A percentile compares a stretch with the other conserved stretches of the same genome.
phyloP scores from a whole-genome alignment of 2,113 vertebrate species.

The Castor canadensis region DNA sequence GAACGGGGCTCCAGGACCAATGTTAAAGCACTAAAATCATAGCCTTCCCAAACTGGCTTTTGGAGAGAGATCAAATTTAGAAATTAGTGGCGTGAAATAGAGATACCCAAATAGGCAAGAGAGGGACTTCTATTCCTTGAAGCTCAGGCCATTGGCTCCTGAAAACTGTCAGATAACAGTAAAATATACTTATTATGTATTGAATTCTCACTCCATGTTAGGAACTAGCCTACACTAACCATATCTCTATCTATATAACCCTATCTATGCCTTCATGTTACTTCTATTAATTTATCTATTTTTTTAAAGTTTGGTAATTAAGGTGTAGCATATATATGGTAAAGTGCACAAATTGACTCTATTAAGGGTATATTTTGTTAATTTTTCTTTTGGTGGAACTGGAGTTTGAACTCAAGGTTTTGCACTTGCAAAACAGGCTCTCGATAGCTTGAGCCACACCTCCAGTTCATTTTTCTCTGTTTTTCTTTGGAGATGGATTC shows the following conservation, averaged over 20 bases:
- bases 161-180: neutral
- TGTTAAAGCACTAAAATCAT: conserved; percentile 6
- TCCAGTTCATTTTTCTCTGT: too few species aligned
- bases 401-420: too few species aligned
- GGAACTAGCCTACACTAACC: neutral
- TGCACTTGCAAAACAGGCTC: too few species aligned
- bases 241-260: too few species aligned
- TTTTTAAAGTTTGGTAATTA: neutral
- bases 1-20: neutral
- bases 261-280: neutral
- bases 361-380: neutral
- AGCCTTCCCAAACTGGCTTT: neutral
- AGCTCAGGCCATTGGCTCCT: neutral
- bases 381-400: too few species aligned
- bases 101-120: neutral
- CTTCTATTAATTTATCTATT: neutral
- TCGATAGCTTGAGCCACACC: too few species aligned
- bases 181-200: neutral
- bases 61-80: conserved; percentile 11
- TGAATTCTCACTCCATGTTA: neutral
- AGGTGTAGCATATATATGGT: neutral
- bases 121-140: neutral
- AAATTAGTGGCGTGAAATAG: neutral
- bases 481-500: too few species aligned
- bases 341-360: neutral